These are phyloP conservation scores for Psittacula cyanocephala DNA, from an alignment of 2,113 vertebrate species.

Conservation along the genomic window DNA sequence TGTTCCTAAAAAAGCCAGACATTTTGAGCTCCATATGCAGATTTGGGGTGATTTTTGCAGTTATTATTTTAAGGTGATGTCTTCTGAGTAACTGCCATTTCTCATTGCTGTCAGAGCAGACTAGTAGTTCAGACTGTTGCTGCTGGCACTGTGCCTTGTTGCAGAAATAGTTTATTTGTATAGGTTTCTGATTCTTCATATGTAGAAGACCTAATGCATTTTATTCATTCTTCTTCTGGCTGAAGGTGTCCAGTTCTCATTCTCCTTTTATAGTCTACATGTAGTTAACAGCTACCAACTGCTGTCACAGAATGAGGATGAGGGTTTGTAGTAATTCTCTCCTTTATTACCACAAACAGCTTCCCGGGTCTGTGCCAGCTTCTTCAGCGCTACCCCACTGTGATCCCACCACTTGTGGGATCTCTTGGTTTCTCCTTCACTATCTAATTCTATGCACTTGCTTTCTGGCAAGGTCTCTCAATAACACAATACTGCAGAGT, in stretches of 20 bases:
- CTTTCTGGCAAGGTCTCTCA: not conserved
- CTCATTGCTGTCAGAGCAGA: slow-evolving; percentile 33
- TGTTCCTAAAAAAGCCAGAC: not conserved
- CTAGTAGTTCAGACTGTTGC: slow-evolving; percentile 13
- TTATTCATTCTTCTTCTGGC: slow-evolving; percentile 57
- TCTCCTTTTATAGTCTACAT: slow-evolving; percentile 58
- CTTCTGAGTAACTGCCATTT: slow-evolving; percentile 39
- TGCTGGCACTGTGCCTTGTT: slow-evolving; percentile 46
- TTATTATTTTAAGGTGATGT: slow-evolving; percentile 36
- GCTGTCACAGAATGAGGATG: slow-evolving; percentile 13
- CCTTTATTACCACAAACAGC: slow-evolving; percentile 2
- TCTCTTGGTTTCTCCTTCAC: not conserved
- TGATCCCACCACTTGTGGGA: slow-evolving; percentile 8
- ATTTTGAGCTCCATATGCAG: not conserved
- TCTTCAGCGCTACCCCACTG: slow-evolving; percentile 43
- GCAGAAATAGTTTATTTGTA: slow-evolving; percentile 59
- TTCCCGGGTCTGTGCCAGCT: slow-evolving; percentile 7
- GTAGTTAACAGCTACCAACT: slow-evolving; percentile 54
- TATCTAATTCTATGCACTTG: slow-evolving; percentile 25
- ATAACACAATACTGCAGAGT: not conserved
- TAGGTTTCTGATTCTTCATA: slow-evolving; percentile 52
- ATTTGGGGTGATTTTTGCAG: not conserved
- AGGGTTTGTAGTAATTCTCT: slow-evolving; percentile 48
- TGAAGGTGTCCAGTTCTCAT: slow-evolving; percentile 38
- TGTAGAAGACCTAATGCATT: slow-evolving; percentile 40